A percentile compares a stretch with the other conserved stretches of the same genome.
Evolutionary conservation across 2,888 invertebrate genomes (phyloP).

Genomic region (Tenthredo scrophulariae): DNA sequence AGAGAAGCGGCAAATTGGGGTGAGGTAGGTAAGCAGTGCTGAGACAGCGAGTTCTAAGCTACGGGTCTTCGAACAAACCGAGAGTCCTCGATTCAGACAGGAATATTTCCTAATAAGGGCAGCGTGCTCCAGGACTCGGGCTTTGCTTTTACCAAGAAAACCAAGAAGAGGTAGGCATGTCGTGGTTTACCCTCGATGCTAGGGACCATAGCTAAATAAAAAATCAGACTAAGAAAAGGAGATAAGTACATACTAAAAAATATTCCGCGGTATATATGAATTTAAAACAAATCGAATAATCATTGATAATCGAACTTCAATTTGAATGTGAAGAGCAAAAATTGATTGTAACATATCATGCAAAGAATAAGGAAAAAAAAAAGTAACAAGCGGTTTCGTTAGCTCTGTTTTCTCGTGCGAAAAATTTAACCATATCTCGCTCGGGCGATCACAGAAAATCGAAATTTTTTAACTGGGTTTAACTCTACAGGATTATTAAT

Average conservation of each 20-base stretch:
- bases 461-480: neutral
- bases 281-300: no score
- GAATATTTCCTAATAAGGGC: constrained; percentile 54
- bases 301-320: no score
- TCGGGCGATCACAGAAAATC: constrained; percentile 13
- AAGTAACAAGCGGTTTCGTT: neutral
- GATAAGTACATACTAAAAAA: no score
- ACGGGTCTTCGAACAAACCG: constrained; percentile 42
- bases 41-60: constrained; percentile 66
- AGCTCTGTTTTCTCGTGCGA: neutral
- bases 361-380: neutral
- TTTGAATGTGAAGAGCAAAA: no score
- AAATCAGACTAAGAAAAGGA: neutral
- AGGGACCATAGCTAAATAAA: neutral
- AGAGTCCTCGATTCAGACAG: constrained; percentile 18
- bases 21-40: constrained; percentile 60
- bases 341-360: no score
- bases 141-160: neutral
- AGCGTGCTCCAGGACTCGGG: constrained; percentile 2
- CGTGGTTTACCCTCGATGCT: neutral
- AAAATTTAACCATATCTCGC: constrained; percentile 5
- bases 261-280: no score
- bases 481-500: constrained; percentile 32
- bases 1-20: constrained; percentile 59
- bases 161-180: neutral